Percentiles rank a stretch among this genome's conserved stretches.
These are phyloP conservation scores for Rhinatrema bivittatum DNA, from an alignment of 2,797 vertebrate species.

Conservation along the genomic window DNA sequence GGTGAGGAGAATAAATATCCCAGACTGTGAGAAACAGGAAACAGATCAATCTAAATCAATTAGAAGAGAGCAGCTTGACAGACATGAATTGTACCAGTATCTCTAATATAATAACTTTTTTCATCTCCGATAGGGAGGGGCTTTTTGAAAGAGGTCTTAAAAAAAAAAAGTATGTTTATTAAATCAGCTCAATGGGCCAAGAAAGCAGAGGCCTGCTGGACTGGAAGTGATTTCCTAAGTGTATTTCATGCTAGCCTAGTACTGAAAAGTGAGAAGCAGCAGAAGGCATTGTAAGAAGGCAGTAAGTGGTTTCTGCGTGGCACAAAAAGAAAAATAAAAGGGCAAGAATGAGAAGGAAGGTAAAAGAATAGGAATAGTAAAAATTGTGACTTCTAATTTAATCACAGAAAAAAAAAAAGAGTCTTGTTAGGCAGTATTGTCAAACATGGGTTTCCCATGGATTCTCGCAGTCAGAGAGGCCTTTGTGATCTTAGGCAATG, in stretches of 20 bases:
- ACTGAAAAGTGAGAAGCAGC: slow-evolving; percentile 24
- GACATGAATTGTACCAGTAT: slow-evolving; percentile 2
- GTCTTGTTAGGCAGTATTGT: slow-evolving; percentile 9
- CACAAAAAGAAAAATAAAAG: slow-evolving; percentile 10
- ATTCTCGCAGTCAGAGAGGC: slow-evolving; percentile 20
- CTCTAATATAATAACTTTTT: slow-evolving; percentile 18
- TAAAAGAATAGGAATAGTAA: slow-evolving; percentile 5
- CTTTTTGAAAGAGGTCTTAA: slow-evolving; percentile 20
- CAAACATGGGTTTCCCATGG: slow-evolving; percentile 17
- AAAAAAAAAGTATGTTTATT: not conserved
- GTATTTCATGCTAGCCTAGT: slow-evolving; percentile 2
- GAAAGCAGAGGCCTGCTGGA: slow-evolving; percentile 7
- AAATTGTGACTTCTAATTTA: slow-evolving; percentile 3
- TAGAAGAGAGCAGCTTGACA: slow-evolving; percentile 5
- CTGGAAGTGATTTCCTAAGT: slow-evolving; percentile 26
- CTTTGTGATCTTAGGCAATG: slow-evolving; percentile 21
- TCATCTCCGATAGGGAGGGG: slow-evolving; percentile 15
- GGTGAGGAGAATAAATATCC: not conserved
- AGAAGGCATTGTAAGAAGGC: slow-evolving; percentile 33
- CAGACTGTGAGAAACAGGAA: slow-evolving; percentile 13
- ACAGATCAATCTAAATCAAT: slow-evolving; percentile 20
- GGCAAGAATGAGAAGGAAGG: slow-evolving; percentile 8
- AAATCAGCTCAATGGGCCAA: slow-evolving; percentile 1
- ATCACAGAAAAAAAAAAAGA: slow-evolving; percentile 8
- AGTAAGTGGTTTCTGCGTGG: too few relatives aligned